Evolutionary conservation across 2,888 invertebrate genomes (phyloP), one percentile per base, ranked within the genome.

Genomic region (Erebia epiphron): DNA sequence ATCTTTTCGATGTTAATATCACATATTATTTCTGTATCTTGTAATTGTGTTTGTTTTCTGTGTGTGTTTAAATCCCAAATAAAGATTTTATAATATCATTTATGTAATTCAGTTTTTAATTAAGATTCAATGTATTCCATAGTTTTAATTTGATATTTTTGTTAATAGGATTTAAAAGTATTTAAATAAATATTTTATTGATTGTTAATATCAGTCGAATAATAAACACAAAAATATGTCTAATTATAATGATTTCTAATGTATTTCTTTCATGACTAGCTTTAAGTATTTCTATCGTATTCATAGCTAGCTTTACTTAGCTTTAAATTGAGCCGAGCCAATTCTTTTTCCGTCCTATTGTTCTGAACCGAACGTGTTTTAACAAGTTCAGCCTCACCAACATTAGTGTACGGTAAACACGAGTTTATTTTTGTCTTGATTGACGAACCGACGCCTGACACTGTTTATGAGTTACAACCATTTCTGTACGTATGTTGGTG

Each of bases 401-500:
- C 66, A 66, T 66, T 66, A 56, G 66, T 66, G 75, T 78, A 79
- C 76, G 82, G 82, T 86, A 88, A 88, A 88, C 86, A 85, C 64
- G 72, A 79, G 82, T 35, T 75, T 89, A 90, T 89, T 89, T 90
- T 82, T 68, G 81, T 78, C 80, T 78, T 82, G 84, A 90, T 86
- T 85, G 85, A 88, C 84, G 85, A 82, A 75, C 74, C 71, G 75
- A 72, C 72, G 71, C 61, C 78, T 77, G 83, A 83, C 83, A 82
- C 75, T 83, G 82, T 83, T 83, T 84, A 84, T 80, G 81, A 82
- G 77, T 80, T 78, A 77, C 69, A 74, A 75, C 60, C 73, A 54
- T 68, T 69, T 73, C 56, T 72, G 69, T 68, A 70, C 69, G 65
- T 72, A 69, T 56, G 60, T 54, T 49, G 64, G 67, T 64, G 60